Conservation (phyloP, 2,797 vertebrate species). For the Geotria australis region DNA sequence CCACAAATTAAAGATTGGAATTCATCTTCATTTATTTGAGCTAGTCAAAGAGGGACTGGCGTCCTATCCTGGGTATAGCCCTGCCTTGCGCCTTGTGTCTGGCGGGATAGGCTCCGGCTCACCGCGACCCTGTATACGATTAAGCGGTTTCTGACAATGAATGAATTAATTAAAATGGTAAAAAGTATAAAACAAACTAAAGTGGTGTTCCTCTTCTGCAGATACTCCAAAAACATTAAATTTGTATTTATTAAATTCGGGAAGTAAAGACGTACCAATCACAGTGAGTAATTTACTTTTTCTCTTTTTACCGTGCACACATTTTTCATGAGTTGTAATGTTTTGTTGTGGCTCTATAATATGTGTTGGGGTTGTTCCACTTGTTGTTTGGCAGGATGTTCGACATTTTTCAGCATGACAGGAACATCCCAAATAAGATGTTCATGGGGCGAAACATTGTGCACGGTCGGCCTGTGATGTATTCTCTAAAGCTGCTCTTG, state of each 20-base stretch:
- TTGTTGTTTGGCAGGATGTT: neutral
- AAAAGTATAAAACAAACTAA: too few relatives aligned
- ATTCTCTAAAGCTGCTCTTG: too few relatives aligned
- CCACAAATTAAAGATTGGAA: neutral
- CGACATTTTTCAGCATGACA: neutral
- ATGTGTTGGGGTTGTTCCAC: slow-evolving; percentile 3
- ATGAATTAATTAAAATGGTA: too few relatives aligned
- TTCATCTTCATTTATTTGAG: slow-evolving; percentile 3
- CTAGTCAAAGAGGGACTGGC: too few relatives aligned
- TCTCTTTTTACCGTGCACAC: slow-evolving; percentile 1
- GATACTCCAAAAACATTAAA: slow-evolving; percentile 91
- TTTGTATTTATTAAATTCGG: slow-evolving; percentile 93
- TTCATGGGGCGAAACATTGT: too few relatives aligned
- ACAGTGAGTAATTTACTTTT: slow-evolving; percentile 28
- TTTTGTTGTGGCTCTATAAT: slow-evolving; percentile 3
- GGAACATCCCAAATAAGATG: too few relatives aligned
- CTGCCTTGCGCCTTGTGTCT: too few relatives aligned
- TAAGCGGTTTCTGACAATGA: too few relatives aligned
- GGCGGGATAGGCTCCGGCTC: too few relatives aligned
- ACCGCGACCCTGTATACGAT: too few relatives aligned
- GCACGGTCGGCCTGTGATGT: too few relatives aligned
- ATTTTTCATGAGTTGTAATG: neutral
- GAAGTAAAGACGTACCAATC: slow-evolving; percentile 87
- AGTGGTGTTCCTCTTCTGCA: slow-evolving; percentile 9
- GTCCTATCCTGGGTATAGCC: too few relatives aligned